Evolutionary conservation across 2,113 vertebrate genomes (phyloP).

Genomic region (Microtus ochrogaster): DNA sequence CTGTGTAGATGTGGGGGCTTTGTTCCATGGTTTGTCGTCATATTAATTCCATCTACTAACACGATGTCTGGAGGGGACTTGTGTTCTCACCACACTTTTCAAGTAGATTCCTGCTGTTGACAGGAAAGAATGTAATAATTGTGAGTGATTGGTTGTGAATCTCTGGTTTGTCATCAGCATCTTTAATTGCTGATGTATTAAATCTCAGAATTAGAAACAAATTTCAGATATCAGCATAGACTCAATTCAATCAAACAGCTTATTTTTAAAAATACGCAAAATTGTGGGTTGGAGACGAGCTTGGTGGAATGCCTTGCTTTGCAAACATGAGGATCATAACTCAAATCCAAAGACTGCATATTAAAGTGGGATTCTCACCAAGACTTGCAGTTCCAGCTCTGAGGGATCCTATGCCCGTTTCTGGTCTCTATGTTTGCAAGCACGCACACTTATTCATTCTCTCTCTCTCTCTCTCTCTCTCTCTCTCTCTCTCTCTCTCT

Average conservation of each 20-base stretch:
- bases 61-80: not conserved
- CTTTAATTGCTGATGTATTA: conserved; percentile 31
- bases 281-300: not conserved
- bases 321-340: too few species aligned
- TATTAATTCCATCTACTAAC: not conserved
- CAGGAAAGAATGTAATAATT: not conserved
- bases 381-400: not conserved
- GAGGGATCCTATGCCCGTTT: not conserved
- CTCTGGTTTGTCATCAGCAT: not conserved
- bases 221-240: not conserved
- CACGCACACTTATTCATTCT: not conserved
- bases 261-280: not conserved
- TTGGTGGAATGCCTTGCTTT: not conserved
- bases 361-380: not conserved
- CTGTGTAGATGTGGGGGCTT: not conserved
- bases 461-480: not conserved
- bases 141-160: not conserved
- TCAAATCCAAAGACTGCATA: not conserved
- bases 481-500: not conserved
- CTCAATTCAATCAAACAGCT: not conserved
- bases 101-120: not conserved
- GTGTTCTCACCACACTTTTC: not conserved
- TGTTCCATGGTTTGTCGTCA: not conserved
- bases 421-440: not conserved
- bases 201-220: conserved; percentile 32